Evolutionary conservation across 2,797 vertebrate species (phyloP).

Genomic region (Acanthis flammea): DNA sequence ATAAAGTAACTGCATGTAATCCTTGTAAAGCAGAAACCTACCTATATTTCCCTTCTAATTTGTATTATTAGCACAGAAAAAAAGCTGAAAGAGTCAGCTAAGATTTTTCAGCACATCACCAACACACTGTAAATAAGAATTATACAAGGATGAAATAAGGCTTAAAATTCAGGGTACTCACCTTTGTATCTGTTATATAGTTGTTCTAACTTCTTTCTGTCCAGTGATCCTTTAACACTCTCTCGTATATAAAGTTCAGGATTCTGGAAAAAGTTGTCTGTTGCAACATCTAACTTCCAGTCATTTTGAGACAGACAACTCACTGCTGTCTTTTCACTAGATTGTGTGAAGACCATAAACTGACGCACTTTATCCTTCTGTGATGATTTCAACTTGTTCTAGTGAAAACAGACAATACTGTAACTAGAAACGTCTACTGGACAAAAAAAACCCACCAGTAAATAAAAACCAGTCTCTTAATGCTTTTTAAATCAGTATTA

Average conservation of each 20-base stretch:
- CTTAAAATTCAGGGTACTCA: slow-evolving; percentile 63
- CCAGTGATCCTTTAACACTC: slow-evolving; percentile 90
- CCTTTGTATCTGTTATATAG: slow-evolving; percentile 98
- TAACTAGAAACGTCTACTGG: background rate
- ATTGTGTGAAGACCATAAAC: slow-evolving; percentile 99
- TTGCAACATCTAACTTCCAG: slow-evolving; percentile 99
- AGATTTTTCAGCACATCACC: background rate
- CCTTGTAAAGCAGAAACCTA: background rate
- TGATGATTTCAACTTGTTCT: slow-evolving; percentile 99
- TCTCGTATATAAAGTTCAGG: slow-evolving; percentile 95
- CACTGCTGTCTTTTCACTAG: slow-evolving; percentile 96
- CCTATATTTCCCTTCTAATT: background rate
- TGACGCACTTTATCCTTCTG: slow-evolving; percentile 99
- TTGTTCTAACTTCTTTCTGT: slow-evolving; percentile 95
- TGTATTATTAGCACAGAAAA: background rate
- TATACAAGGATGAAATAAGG: background rate
- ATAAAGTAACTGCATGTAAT: background rate
- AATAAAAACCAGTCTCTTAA: background rate
- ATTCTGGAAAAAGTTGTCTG: slow-evolving; percentile 98
- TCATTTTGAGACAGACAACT: slow-evolving; percentile 97
- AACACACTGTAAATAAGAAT: background rate
- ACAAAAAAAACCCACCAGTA: background rate
- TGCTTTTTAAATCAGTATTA: background rate
- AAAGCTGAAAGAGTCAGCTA: background rate
- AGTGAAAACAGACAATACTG: slow-evolving; percentile 59